Evolutionary conservation across 2,888 invertebrate genomes (phyloP), one percentile per base, ranked within the genome.

Genomic region (Mimas tiliae): DNA sequence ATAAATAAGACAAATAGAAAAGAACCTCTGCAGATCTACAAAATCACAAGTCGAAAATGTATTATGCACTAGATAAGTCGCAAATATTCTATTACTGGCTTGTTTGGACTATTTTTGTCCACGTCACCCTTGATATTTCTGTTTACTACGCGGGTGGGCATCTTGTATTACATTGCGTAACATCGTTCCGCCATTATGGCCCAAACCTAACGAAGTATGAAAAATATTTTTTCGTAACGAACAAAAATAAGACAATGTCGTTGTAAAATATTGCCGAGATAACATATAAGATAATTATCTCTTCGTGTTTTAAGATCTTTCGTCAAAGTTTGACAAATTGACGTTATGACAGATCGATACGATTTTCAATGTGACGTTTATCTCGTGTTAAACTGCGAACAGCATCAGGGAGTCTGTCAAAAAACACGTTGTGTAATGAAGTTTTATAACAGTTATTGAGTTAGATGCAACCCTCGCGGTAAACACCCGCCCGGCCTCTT

Each of bases 381-480:
- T 68, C 62, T 69, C 58, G 65, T 67, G 69, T 70, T 62, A 65
- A 21, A 53, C 53, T 64, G 19, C 19, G 47, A 42, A 64, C 42
- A 16, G 47, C 66, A 73, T 68, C 73, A 77, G 79, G 79, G 76
- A 67, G 72, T 77, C 72, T 76, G 78, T 77, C 76, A 80, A 78
- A 84, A 90, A 87, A 86, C 85, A 83, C 87, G 82, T 83, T 76
- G 69, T 72, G 74, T 85, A 89, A 90, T 89, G 82, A 83, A 87
- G 79, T 87, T 89, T 78, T 80, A n/a, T 77, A 81, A 78, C 77
- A 79, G 79, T 80, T 82, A 88, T 87, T 85, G 82, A 78, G 81
- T 86, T 81, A 79, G 74, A 69, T 72, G 71, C 68, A 74, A 73
- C 80, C 78, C 77, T 73, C 72, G 67, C 69, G 33, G 55, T 34